These are phyloP conservation scores for Apodemia duryi DNA, from an alignment of 2,888 invertebrate genomes.

Conservation along the genomic window DNA sequence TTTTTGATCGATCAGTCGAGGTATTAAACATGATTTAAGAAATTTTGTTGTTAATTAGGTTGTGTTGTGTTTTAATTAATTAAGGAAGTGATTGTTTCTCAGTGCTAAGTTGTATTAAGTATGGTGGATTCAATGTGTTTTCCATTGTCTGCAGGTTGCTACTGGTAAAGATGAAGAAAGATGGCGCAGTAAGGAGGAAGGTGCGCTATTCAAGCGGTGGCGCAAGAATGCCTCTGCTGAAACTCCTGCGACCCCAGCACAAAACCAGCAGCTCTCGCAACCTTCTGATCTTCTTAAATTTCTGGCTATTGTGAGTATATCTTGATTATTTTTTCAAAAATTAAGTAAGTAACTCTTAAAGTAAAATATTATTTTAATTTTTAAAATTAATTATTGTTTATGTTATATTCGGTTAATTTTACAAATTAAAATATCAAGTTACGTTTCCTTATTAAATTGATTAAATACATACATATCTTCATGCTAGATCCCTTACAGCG, in stretches of 20 bases:
- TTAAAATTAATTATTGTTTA: no score
- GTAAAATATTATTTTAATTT: no score
- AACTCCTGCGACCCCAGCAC: conserved; percentile 41
- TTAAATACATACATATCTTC: no score
- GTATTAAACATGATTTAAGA: not conserved
- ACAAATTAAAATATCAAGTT: no score
- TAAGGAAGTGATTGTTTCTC: conserved; percentile 34
- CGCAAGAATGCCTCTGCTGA: conserved; percentile 55
- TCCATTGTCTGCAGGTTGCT: conserved; percentile 73
- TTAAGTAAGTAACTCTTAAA: no score
- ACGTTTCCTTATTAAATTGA: no score
- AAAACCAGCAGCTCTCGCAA: conserved; percentile 43
- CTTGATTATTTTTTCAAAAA: not conserved
- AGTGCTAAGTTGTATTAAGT: conserved; percentile 43
- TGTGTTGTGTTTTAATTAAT: conserved; percentile 38
- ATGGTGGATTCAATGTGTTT: conserved; percentile 60
- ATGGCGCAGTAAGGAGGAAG: conserved; percentile 69
- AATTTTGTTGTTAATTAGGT: not conserved
- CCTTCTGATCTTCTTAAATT: conserved; percentile 82
- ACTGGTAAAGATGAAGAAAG: conserved; percentile 72
- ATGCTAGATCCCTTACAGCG: no score
- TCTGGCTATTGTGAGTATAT: conserved; percentile 87
- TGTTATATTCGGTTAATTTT: no score
- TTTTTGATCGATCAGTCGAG: conserved; percentile 1
- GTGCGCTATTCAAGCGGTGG: conserved; percentile 71